Evolutionary conservation across 2,888 invertebrate genomes (phyloP), one percentile per base, ranked within the genome.

Genomic region (Theodoxus fluviatilis): DNA sequence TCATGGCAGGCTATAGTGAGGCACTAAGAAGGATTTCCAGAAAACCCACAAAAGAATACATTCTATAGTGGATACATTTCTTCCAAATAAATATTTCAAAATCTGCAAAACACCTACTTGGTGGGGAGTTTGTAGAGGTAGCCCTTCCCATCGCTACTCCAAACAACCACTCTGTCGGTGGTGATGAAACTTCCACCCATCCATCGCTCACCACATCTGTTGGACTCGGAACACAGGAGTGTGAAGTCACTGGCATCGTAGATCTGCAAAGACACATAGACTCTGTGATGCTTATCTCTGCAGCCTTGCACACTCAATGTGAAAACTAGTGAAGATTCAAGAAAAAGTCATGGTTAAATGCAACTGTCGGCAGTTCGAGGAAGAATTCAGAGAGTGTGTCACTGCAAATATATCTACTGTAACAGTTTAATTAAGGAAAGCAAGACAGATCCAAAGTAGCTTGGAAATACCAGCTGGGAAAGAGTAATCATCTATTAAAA

Each of bases 81-180:
- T 2, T 49, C 22, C 3, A 52, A 3, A 52, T 52, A 25, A 52
- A 49, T 49, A 52, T 64, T 22, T 25, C 35, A 12, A 33, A 18
- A 37, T 28, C 12, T 43, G 15, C 3, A 63, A 6, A 35, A 0
- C 1, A 79, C 93, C 91, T 91, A 98, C 95, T 97, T 98, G 80
- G 95, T 93, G 0, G 99, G 98, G 79, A 99, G 89, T 87, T 93
- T 95, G 89, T 95, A 99, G 67, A 99, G 90, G 87, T 96, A 98
- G 67, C 96, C 96, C 84, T 94, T 95, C 72, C 98, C 98, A 83
- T 96, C 95, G 66, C 95, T 96, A 66, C 95, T 96, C 94, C 97
- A 98, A 12, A 98, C 92, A 67, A 98, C 91, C 0, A 98, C 94
- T 55, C 94, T 90, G 85, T 98, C 98, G 0, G 95, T 93, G 0